Evolutionary conservation across 2,113 vertebrate species (phyloP), one percentile per base, ranked within the genome.

Genomic region (Menidia beryllina): DNA sequence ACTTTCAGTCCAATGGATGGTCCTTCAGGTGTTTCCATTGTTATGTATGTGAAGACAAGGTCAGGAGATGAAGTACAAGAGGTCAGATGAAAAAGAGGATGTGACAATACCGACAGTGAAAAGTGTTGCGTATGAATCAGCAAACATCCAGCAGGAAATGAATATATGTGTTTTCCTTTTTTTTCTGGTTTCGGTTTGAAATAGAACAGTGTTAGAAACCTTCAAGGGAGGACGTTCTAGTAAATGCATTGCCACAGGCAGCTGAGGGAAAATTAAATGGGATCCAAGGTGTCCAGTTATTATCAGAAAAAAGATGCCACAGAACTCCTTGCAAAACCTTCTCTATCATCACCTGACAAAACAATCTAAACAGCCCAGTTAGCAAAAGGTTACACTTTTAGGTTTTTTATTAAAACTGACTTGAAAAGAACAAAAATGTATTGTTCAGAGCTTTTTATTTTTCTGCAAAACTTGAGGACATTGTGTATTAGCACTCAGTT

Each of bases 241-340:
- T 64, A 17, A 24, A 19, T 9, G 5, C 45, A 21, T 71, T 49
- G 5, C 64, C 25, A 56, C 5, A 53, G 39, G 39, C 48, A 20
- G 17, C 20, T 6, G 13, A 17, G 45, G 26, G 30, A 38, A 60
- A 74, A 45, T 45, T 1, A 48, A 72, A 61, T 43, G 34, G 21
- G 25, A 77, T 24, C 8, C 13, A 23, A 23, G 19, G 23, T 15
- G 21, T 58, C 55, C n/a, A 17, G 20, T 38, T 4, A 39, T 8
- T 34, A 34, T 34, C 5, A 34, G 38, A 39, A 13, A 39, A 39
- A 14, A 12, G 13, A 14, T 6, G 50, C 47, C 19, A 21, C 30
- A 23, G 23, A 48, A 19, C 38, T 27, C 38, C 26, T 60, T 23
- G 21, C 45, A 10, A 48, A n/a, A 57, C n/a, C 25, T 70, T 43